Evolutionary conservation across 1,140 invertebrate genomes (phyloP).

Genomic region (Orius laevigatus): DNA sequence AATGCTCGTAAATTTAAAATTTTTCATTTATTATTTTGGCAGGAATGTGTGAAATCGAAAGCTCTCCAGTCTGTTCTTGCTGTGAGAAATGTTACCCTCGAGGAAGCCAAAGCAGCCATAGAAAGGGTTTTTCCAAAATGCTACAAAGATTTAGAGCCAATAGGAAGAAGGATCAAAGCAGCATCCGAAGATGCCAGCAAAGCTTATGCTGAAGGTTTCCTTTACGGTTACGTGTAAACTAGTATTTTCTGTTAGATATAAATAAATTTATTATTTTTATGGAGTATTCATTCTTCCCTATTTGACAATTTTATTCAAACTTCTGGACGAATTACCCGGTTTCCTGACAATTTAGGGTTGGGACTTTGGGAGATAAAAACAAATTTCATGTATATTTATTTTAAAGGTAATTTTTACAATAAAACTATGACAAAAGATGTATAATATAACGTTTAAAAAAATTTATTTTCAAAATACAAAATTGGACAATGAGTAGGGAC

Average conservation of each 20-base stretch:
- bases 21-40: slow-evolving; percentile 5
- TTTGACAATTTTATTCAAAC: too few relatives aligned
- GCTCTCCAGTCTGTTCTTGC: slow-evolving; percentile 67
- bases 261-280: slow-evolving; percentile 1
- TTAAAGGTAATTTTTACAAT: slow-evolving; percentile 5
- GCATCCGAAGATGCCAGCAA: slow-evolving; percentile 50
- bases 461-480: too few relatives aligned
- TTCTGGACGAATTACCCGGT: too few relatives aligned
- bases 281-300: too few relatives aligned
- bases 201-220: slow-evolving; percentile 57
- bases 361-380: slow-evolving; percentile 5
- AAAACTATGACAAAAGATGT: too few relatives aligned
- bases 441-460: too few relatives aligned
- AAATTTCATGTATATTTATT: slow-evolving; percentile 1
- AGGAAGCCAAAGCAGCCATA: slow-evolving; percentile 58
- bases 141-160: slow-evolving; percentile 83
- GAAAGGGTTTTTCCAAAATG: slow-evolving; percentile 83
- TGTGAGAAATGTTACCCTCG: slow-evolving; percentile 52
- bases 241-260: too few relatives aligned
- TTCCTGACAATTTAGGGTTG: too few relatives aligned
- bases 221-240: slow-evolving; percentile 57
- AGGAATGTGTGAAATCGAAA: slow-evolving; percentile 83
- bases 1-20: not conserved
- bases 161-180: slow-evolving; percentile 64
- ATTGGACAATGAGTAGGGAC: too few relatives aligned